Evolutionary conservation across 2,113 vertebrate species (phyloP).

Genomic region (Sapajus apella): DNA sequence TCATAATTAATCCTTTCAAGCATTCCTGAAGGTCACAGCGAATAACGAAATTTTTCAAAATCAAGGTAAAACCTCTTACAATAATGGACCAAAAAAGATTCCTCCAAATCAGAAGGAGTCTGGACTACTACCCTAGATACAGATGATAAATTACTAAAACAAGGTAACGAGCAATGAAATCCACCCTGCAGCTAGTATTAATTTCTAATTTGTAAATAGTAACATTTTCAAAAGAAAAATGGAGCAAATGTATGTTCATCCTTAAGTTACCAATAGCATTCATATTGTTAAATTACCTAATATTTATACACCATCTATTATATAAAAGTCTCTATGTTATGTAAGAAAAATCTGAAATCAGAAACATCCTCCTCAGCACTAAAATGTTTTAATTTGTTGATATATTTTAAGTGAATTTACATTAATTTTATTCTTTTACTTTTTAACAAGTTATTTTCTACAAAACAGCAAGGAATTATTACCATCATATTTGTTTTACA

Average conservation of each 20-base stretch:
- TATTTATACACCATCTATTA: background rate
- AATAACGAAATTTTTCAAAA: background rate
- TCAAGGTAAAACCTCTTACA: background rate
- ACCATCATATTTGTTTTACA: background rate
- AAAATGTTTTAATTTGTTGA: background rate
- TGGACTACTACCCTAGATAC: background rate
- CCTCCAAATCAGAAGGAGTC: background rate
- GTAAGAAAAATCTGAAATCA: background rate
- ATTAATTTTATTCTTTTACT: background rate
- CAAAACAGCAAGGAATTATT: background rate
- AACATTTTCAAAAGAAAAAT: background rate
- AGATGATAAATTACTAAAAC: background rate
- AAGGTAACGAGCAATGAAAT: background rate
- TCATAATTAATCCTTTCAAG: background rate
- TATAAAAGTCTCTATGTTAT: background rate
- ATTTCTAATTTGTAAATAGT: background rate
- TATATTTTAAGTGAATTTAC: slow-evolving; percentile 25
- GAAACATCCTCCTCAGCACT: background rate
- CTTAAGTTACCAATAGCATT: background rate
- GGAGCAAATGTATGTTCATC: background rate
- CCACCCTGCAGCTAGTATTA: background rate
- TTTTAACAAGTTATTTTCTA: background rate
- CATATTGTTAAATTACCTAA: background rate
- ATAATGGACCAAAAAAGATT: background rate
- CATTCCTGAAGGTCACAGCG: background rate